phyloP scores from a whole-genome alignment of 2,888 invertebrate genomes.

The Hipparchia sbordonii region DNA sequence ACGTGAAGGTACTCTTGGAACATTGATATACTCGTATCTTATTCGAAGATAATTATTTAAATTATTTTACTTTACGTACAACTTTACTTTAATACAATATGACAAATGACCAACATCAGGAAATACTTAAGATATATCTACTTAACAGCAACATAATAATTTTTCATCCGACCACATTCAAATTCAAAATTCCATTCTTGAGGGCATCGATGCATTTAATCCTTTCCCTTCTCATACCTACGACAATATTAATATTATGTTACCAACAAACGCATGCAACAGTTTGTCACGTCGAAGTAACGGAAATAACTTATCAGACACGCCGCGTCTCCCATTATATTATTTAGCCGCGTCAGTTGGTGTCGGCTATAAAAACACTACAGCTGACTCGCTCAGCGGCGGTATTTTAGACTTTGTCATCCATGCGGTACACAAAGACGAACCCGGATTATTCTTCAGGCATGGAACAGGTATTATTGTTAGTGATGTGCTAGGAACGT shows the following conservation, averaged over 20 bases:
- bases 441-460: constrained; percentile 74
- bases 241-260: neutral
- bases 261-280: constrained; percentile 12
- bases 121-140: no score
- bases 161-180: no score
- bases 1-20: no score
- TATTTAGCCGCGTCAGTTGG: constrained; percentile 37
- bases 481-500: constrained; percentile 52
- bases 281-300: constrained; percentile 55
- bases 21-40: no score
- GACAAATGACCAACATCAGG: no score
- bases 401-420: constrained; percentile 64
- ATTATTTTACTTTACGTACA: no score
- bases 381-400: constrained; percentile 57
- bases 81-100: no score
- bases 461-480: constrained; percentile 72
- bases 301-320: constrained; percentile 78
- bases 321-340: constrained; percentile 50
- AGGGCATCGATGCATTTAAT: no score
- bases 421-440: constrained; percentile 67
- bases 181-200: no score
- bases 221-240: neutral
- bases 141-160: no score
- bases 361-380: constrained; percentile 50
- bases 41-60: no score